Evolutionary conservation across 2,113 vertebrate genomes (phyloP), one percentile per base, ranked within the genome.

Genomic region (Zosterops borbonicus): DNA sequence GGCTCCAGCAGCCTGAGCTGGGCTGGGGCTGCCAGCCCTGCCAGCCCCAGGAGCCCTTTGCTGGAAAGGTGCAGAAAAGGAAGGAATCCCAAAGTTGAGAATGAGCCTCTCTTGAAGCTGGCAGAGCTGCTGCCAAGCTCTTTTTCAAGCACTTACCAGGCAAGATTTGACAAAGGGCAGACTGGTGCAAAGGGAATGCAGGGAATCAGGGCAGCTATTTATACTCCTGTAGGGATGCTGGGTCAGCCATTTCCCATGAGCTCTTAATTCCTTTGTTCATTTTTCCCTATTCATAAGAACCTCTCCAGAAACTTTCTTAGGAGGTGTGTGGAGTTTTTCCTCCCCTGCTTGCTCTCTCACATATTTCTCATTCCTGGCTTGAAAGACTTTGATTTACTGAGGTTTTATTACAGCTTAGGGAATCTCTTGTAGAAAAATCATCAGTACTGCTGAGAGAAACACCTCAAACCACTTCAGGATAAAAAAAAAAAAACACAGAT

Each of bases 191-290:
- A 13, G 87, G 64, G 83, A 88, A 19, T 9, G 79, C 70, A 39
- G 79, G 1, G 79, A 64, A 53, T 15, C 28, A 13, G 90, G 74
- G 50, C 65, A 78, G 83, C 76, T 85, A 35, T 88, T 92, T 85
- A 49, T 63, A 31, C 70, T 69, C 64, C 79, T 82, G 50, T 3
- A 52, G 87, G 70, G 90, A 52, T 64, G 64, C 80, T 82, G 70
- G 87, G 65, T 92, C 79, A 82, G 21, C 70, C 56, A 12, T 82
- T 94, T 94, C 83, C 87, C 90, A 88, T 8, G 11, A 70, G 95
- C 46, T 85, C 80, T 39, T 65, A 6, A 81, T 74, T 62, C 74
- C 44, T 82, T 78, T 88, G 63, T 70, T 82, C 55, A 15, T 44
- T 73, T 78, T 64, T 41, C 55, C 55, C 52, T 47, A 11, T 52